Base-by-base conservation (phyloP, 2,888 invertebrate species). In the Cosmopolites sordidus region DNA sequence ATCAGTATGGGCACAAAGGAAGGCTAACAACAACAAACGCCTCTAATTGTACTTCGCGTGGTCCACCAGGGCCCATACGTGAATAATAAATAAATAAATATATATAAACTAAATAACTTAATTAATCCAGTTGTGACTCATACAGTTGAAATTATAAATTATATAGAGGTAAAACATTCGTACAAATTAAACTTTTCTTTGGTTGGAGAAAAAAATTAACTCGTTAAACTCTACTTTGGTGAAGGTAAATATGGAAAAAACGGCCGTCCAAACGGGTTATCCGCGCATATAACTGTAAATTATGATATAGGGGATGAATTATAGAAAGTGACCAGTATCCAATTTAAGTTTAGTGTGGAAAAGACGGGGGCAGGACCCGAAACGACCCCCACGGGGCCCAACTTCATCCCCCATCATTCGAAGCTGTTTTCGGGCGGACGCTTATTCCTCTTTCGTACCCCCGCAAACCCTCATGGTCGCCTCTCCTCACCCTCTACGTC, bases 261-360 rank as follows among this genome's bases (percentile, higher is more conserved):
- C 42, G 46, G 8, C n/a, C 33, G 33, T n/a, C n/a, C n/a, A 12
- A 33, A 33, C 33, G 33, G 33, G 33, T 33, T 33, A 33, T 33
- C 33, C 33, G 33, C 33, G 33, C 33, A 16, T 40, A 40, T 40
- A 54, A 51, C 51, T 54, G 58, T 60, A 64, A 62, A 70, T 73
- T 73, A 73, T 73, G 71, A 73, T 71, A 71, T 72, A 71, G 72
- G 69, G 71, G 71, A 69, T 73, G 74, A 74, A 74, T 73, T 74
- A 74, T 73, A 73, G 73, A 73, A 73, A 73, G 72, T 73, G 74
- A 73, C 72, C 74, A 72, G 73, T 72, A 72, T 73, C 73, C 73
- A 73, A 73, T 74, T 74, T 73, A 73, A 73, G 73, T 73, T 73
- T 70, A 69, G 70, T 70, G 71, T 69, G 70, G 70, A 71, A 71